phyloP scores from a whole-genome alignment of 1,140 invertebrate species.

The Ostrea edulis region DNA sequence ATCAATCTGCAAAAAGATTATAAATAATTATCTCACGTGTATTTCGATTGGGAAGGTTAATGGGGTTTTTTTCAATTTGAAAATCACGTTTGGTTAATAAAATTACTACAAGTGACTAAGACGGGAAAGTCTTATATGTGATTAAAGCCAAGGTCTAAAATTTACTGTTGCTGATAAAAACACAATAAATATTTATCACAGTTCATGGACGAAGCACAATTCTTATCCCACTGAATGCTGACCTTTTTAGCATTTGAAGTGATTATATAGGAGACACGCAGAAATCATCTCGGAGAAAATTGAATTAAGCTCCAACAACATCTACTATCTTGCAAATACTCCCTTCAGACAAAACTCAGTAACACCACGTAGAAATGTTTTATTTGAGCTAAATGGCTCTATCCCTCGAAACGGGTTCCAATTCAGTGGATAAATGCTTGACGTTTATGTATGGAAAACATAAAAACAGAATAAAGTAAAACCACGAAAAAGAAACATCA shows the following conservation, averaged over 20 bases:
- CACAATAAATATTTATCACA: background rate
- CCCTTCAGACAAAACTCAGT: background rate
- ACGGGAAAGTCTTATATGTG: too few relatives aligned
- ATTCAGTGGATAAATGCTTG: background rate
- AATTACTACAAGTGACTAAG: too few relatives aligned
- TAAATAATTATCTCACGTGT: too few relatives aligned
- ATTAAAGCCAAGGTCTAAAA: too few relatives aligned
- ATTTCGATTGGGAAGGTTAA: too few relatives aligned
- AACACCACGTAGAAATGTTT: background rate
- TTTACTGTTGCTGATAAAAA: background rate
- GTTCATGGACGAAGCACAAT: background rate
- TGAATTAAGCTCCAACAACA: slow-evolving; percentile 13
- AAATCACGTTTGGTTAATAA: too few relatives aligned
- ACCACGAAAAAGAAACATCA: background rate
- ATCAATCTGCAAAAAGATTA: too few relatives aligned
- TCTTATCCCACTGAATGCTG: background rate
- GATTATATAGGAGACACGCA: slow-evolving; percentile 4
- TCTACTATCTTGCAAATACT: background rate
- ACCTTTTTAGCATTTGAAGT: slow-evolving; percentile 2
- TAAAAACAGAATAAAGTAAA: background rate
- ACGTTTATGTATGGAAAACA: background rate
- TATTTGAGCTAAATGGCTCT: background rate
- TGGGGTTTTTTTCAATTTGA: too few relatives aligned
- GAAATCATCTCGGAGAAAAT: slow-evolving; percentile 9
- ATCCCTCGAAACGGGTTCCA: background rate